Evolutionary conservation across 2,888 invertebrate species (phyloP), one percentile per base, ranked within the genome.

Genomic region (Anoncus sp.): DNA sequence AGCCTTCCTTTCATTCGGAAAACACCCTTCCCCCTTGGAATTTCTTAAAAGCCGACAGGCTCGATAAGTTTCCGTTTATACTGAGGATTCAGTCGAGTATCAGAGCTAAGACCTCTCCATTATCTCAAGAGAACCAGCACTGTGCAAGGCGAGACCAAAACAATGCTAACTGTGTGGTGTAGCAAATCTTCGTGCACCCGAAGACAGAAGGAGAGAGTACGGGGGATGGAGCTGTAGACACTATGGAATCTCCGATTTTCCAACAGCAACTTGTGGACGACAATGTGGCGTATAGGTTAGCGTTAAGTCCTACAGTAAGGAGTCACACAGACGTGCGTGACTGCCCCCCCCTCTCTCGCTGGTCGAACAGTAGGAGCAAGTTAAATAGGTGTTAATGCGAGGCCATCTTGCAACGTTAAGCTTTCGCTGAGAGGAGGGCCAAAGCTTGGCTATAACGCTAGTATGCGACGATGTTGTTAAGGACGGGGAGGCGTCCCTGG

Each of bases 381-480:
- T 84, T 87, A 88, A 90, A 88, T 89, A 89, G 89, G 89, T 90
- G 89, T 90, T 90, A 90, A 91, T 88, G 87, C 85, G 81, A 85
- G 81, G 84, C 88, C 71, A 75, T 81, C 75, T 80, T 77, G 74
- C 73, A 78, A 55, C 62, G 51, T 65, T 73, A 79, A 79, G 74
- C 76, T 60, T 53, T 31, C 31, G 47, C 53, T 47, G 60, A 65
- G 57, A 59, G 55, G 67, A 27, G 59, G 81, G 78, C 73, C 71
- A 59, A 60, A 51, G 22, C 38, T 38, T 74, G 65, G 69, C 59
- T 78, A 51, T 72, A 83, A 80, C 80, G 81, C 80, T 84, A 82
- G 80, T 75, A 80, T 82, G 85, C 84, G 85, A 88, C 84, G 84
- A 85, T 87, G 85, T 87, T 86, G 86, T 88, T 87, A 87, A 88